Evolutionary conservation across 2,888 invertebrate genomes (phyloP).

Genomic region (Macroteleia sp.): DNA sequence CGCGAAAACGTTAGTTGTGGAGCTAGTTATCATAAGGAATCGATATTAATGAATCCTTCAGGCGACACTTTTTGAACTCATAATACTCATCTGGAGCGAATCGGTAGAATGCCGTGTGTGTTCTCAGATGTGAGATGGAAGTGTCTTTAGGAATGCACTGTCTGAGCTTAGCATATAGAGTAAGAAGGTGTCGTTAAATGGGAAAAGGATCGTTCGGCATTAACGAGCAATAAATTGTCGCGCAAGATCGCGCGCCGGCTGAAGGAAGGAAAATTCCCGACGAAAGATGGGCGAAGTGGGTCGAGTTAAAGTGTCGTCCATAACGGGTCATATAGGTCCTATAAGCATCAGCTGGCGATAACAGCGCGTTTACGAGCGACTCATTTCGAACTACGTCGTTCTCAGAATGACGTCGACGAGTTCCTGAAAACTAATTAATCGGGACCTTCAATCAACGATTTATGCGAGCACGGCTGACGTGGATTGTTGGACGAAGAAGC

Average conservation of each 20-base stretch:
- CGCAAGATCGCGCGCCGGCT: conserved; percentile 67
- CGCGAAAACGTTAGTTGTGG: conserved; percentile 7
- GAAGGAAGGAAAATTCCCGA: conserved; percentile 60
- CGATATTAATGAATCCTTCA: conserved; percentile 41
- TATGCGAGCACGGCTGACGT: conserved; percentile 36
- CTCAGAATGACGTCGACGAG: conserved; percentile 55
- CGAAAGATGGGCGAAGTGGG: conserved; percentile 52
- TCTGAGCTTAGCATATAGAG: conserved; percentile 40
- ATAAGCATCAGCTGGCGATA: conserved; percentile 73
- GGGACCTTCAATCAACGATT: conserved; percentile 53
- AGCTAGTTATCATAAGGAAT: conserved; percentile 18
- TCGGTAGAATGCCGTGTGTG: conserved; percentile 43
- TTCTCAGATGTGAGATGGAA: conserved; percentile 24
- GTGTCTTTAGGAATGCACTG: conserved; percentile 57
- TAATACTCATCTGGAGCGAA: conserved; percentile 39
- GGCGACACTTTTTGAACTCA: conserved; percentile 30
- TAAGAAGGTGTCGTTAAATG: conserved; percentile 58
- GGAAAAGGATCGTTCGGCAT: conserved; percentile 66
- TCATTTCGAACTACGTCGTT: conserved; percentile 59
- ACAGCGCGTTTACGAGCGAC: conserved; percentile 69
- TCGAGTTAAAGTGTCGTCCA: conserved; percentile 74
- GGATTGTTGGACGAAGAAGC: too few relatives aligned
- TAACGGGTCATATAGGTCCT: conserved; percentile 70
- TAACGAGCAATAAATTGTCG: conserved; percentile 72
- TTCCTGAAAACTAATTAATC: conserved; percentile 69